Base-by-base conservation (phyloP, 2,888 invertebrate genomes). In the Schizotus pectinicornis region DNA sequence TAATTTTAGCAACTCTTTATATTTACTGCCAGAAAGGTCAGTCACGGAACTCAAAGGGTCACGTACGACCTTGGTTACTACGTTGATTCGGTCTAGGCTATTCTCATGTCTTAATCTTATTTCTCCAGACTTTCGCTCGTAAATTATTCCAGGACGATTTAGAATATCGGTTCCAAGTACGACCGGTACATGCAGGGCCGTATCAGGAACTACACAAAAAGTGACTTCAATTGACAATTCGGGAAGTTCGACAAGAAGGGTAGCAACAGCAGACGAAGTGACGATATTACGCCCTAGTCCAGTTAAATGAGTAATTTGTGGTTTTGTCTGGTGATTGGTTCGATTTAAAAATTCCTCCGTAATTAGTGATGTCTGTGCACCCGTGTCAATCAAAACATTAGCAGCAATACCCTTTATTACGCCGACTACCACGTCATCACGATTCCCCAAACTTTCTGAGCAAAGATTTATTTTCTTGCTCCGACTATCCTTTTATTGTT, bases 391-490 rank as follows among this genome's bases (percentile, higher is more conserved):
- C 8, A 33, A 33, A 7, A 33, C 34, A 33, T 33, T 33, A 33
- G 8, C 34, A 7, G 34, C 34, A 33, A 33, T 33, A 33, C 7
- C 34, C 34, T 8, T 8, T 7, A 33, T 33, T 33, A 33, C 34
- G 8, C 43, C 30, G 8, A 22, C 43, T 6, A 43, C 14, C 14
- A 43, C 30, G 9, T 43, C 43, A 43, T 9, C 14, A 22, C 14
- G 30, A 43, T 43, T 43, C 7, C 9, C 8, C 6, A 43, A 14
- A 6, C 14, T 43, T 14, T 9, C 7, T 7, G 30, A 11, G 22
- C 43, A 43, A 43, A 43, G 12, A 43, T 43, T 43, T 8, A 43
- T 7, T 22, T 43, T 11, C 7, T 43, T 43, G 7, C 22, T 43
- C n/a, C n/a, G n/a, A n/a, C n/a, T n/a, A n/a, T n/a, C n/a, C n/a